Conservation (phyloP, 2,888 invertebrate species). For the Timema podura region DNA sequence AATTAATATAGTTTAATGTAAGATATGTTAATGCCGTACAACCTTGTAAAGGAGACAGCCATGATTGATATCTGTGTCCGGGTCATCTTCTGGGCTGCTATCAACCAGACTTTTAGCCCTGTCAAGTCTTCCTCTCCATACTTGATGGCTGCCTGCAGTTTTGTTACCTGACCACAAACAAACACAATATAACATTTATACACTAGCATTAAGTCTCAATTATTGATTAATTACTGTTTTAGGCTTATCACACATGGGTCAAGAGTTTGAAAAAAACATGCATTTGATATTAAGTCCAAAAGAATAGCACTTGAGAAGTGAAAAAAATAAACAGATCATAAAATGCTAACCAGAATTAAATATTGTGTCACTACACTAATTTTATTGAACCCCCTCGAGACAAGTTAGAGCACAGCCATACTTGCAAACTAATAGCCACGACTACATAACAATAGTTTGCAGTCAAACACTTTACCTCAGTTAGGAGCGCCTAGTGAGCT, state of each 20-base stretch:
- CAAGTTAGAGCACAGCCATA: too few species aligned
- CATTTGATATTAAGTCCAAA: not conserved
- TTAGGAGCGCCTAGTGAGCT: too few species aligned
- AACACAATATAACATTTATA: not conserved
- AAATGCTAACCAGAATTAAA: too few species aligned
- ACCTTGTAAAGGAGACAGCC: conserved; percentile 94
- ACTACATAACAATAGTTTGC: too few species aligned
- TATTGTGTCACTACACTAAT: too few species aligned
- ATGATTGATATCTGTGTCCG: conserved; percentile 91
- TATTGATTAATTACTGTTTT: conserved; percentile 11
- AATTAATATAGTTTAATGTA: too few species aligned
- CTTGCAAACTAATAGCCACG: too few species aligned
- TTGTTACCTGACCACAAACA: conserved; percentile 54
- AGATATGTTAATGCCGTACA: conserved; percentile 28
- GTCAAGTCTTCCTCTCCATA: conserved; percentile 93
- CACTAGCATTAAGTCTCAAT: not conserved
- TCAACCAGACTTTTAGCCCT: conserved; percentile 86
- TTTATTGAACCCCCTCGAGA: too few species aligned
- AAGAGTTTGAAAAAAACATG: conserved; percentile 3
- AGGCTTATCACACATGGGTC: not conserved
- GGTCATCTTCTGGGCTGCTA: conserved; percentile 80
- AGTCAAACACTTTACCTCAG: too few species aligned
- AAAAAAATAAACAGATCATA: too few species aligned
- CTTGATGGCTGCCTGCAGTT: conserved; percentile 93
- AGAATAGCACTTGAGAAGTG: too few species aligned